Evolutionary conservation across 2,888 invertebrate genomes (phyloP).

Genomic region (Pegoplata infirma): DNA sequence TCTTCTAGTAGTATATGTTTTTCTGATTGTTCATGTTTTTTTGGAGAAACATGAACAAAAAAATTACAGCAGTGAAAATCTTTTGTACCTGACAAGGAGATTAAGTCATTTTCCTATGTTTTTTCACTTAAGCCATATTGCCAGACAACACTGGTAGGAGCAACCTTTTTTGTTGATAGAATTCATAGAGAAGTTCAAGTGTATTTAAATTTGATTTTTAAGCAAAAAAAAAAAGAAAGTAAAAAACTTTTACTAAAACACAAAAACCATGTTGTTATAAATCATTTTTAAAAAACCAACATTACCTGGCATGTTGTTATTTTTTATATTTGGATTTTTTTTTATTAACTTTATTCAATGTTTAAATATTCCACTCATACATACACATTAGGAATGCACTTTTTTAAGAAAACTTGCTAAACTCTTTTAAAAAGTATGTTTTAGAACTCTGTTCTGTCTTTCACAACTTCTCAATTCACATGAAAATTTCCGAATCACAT

Average conservation of each 20-base stretch:
- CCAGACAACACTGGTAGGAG: too few relatives aligned
- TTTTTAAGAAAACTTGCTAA: too few relatives aligned
- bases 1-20: not conserved
- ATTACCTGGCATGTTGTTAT: slow-evolving; percentile 5
- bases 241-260: not conserved
- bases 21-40: slow-evolving; percentile 6
- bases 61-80: slow-evolving; percentile 5
- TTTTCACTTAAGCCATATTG: not conserved
- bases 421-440: too few relatives aligned
- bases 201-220: not conserved
- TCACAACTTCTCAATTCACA: too few relatives aligned
- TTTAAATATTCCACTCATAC: not conserved
- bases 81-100: slow-evolving; percentile 24
- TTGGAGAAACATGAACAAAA: not conserved
- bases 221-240: not conserved
- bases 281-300: slow-evolving; percentile 3
- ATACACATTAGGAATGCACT: too few relatives aligned
- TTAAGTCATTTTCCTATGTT: slow-evolving; percentile 10
- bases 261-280: slow-evolving; percentile 4
- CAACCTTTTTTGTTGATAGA: too few relatives aligned
- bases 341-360: not conserved
- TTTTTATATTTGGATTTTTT: not conserved
- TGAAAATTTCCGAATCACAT: too few relatives aligned
- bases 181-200: too few relatives aligned
- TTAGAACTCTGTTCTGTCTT: too few relatives aligned